A percentile compares a stretch with the other conserved stretches of the same genome.
Evolutionary conservation across 2,888 invertebrate species (phyloP).

Genomic region (Monoplex corrugatus): DNA sequence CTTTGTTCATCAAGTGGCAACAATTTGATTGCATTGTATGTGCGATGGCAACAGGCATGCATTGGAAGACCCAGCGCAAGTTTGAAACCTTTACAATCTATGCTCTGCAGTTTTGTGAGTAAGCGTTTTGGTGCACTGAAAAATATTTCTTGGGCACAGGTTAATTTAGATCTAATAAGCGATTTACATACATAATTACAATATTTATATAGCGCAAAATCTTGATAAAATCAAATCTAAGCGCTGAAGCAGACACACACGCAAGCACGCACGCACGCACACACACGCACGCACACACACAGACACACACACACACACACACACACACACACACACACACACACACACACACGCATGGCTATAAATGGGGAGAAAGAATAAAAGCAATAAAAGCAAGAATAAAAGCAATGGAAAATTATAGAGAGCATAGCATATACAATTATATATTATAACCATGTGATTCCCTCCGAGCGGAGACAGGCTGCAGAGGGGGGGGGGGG

Average conservation of each 20-base stretch:
- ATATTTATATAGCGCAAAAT: no score
- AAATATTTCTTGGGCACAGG: no score
- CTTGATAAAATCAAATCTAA: neutral
- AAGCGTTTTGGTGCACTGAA: no score
- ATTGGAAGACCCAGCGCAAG: neutral
- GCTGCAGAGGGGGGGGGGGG: no score
- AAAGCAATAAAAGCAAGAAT: no score
- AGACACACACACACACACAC: conserved; percentile 2
- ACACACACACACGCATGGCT: neutral
- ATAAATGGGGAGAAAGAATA: neutral
- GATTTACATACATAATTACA: no score
- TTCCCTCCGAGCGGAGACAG: no score
- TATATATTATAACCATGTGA: no score
- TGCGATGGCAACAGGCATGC: neutral
- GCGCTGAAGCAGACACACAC: conserved; percentile 10
- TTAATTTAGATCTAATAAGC: no score
- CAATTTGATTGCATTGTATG: neutral
- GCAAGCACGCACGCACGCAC: neutral
- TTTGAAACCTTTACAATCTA: neutral
- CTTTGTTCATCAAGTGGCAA: neutral
- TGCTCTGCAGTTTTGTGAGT: no score
- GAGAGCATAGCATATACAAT: no score
- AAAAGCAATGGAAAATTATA: no score
- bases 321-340: neutral
- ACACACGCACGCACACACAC: neutral